Conservation (phyloP, 1,140 invertebrate genomes). For the Mya arenaria region DNA sequence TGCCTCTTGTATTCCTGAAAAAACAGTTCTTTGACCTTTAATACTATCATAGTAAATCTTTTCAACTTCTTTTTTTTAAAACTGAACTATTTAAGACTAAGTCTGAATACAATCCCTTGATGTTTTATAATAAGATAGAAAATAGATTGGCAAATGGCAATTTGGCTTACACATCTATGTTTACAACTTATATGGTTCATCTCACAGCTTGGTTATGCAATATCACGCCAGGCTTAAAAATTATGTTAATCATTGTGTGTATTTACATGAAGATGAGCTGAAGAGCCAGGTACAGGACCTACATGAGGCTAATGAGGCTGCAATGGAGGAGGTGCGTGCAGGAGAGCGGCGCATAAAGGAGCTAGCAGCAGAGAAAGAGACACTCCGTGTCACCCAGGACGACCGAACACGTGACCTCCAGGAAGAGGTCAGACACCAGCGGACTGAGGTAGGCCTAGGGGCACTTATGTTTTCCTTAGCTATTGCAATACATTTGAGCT, state of each 20-base stretch:
- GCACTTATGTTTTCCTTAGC: neutral
- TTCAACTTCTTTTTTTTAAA: too few relatives aligned
- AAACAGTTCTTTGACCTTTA: too few relatives aligned
- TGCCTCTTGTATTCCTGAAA: too few relatives aligned
- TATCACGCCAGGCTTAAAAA: neutral
- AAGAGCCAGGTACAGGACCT: slow-evolving; percentile 49
- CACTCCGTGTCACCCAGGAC: neutral
- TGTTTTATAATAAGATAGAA: neutral
- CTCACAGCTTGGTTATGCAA: too few relatives aligned
- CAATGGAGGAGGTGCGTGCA: slow-evolving; percentile 1
- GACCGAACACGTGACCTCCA: neutral
- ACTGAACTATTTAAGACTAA: neutral
- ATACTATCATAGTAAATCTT: too few relatives aligned
- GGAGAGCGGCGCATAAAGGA: slow-evolving; percentile 37
- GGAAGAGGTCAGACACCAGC: slow-evolving; percentile 34
- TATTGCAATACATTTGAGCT: neutral
- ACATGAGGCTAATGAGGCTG: slow-evolving; percentile 38
- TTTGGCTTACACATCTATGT: neutral
- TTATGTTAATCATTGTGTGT: neutral
- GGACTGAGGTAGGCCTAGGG: slow-evolving; percentile 27
- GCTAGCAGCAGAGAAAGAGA: slow-evolving; percentile 49
- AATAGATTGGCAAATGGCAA: neutral
- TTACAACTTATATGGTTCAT: too few relatives aligned
- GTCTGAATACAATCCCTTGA: neutral
- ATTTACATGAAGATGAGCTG: slow-evolving; percentile 43